Evolutionary conservation across 2,113 vertebrate species (phyloP), one percentile per base, ranked within the genome.

Genomic region (Equus przewalskii): DNA sequence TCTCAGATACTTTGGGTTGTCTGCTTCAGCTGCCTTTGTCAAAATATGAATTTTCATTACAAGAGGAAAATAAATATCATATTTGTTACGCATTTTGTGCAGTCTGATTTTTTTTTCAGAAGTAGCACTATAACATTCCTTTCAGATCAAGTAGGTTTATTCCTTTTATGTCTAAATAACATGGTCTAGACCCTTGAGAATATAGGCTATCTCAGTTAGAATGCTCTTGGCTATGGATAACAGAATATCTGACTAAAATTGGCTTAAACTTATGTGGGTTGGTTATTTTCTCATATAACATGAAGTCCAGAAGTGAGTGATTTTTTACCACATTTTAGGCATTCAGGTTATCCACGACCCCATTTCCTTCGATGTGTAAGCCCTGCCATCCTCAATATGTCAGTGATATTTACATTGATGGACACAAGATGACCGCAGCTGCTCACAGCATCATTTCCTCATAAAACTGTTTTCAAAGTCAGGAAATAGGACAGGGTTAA

Each of bases 11-110:
- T 92, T 85, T 11, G 51, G 26, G 51, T 49, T 95, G 64, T 60
- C 28, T 2, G 19, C 26, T 72, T 91, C 36, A 46, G 22, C 19
- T 80, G 64, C 18, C 11, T 92, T 94, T 81, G 69, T 95, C 91
- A 94, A 96, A 93, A 84, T 60, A 95, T 9, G 22, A 33, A 56
- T 91, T 97, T 92, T 49, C 44, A 92, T 91, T 84, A 18, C 36
- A 90, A 87, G 72, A 72, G 30, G 56, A 93, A 96, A 91, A 86
- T 85, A 76, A 81, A 72, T 81, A 46, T 70, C 26, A 46, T 81
- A 56, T 86, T 94, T 60, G 3, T 87, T 94, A 81, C 87, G 80
- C 0, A 46, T 0, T 49, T 96, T 44, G 51, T 15, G 16, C n/a
- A 19, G 12, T 36, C 1, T 89, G 21, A 64, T n/a, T n/a, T 90